Base-by-base conservation (phyloP, 1,140 invertebrate genomes). In the Scaptomyza graminum region DNA sequence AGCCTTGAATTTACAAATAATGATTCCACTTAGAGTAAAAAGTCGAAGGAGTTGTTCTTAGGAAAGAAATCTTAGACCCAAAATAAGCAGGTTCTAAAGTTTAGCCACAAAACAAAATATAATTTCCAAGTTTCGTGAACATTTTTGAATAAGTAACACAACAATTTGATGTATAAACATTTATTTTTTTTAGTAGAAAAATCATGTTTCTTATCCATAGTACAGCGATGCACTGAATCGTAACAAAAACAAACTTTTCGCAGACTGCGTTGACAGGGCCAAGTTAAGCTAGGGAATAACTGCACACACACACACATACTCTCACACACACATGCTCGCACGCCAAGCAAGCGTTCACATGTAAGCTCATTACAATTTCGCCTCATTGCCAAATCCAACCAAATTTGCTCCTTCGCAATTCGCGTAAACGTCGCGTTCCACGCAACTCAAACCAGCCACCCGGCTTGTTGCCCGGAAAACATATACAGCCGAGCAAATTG, bases 291-390 rank as follows among this genome's bases (percentile, higher is more conserved):
- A 74, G 78, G 83, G 37, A 70, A 66, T 56, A 64, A 76, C 49
- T 71, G 37, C 12, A 34, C 51, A 31, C 37, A 43, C 59, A 22
- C 25, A n/a, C 39, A 54, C 39, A 16, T 13, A 37, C 16, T 16
- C 44, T 13, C 43, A 44, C 44, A 46, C 44, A 46, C 44, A 46
- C 44, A 46, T 2, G 5, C 44, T 4, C 3, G 49, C 13, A 41
- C 25, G 8, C 9, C 3, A 4, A 41, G 15, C 0, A 46, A 54
- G 49, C 37, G 16, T 37, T 34, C 43, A 43, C 55, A 37, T 63
- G 39, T 56, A 59, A 81, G 81, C 74, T 81, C 82, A 77, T 84
- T 84, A 87, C 77, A 81, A 74, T 81, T 84, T 81, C 60, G 82
- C 69, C 69, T 63, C 74, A 70, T 66, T 76, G 77, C 61, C 82